A percentile compares a stretch with the other conserved stretches of the same genome.
These are phyloP conservation scores for Mesitornis unicolor DNA, from an alignment of 2,113 vertebrate species.

Conservation along the genomic window DNA sequence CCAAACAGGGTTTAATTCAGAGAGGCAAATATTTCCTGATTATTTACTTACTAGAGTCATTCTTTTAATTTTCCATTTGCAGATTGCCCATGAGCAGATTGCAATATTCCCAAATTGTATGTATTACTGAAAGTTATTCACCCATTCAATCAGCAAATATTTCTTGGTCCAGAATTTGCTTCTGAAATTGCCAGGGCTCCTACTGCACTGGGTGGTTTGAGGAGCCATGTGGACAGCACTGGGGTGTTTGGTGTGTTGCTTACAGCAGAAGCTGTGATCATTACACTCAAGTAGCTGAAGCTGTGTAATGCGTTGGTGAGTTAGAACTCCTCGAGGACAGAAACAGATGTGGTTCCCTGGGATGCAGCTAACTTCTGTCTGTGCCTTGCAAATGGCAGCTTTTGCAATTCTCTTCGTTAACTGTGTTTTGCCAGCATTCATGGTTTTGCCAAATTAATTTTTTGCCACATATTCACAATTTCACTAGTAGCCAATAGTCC, in stretches of 20 bases:
- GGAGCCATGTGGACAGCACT: not conserved
- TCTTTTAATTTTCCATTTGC: conserved; percentile 56
- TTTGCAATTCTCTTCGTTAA: not conserved
- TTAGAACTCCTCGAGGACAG: not conserved
- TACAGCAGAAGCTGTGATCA: not conserved
- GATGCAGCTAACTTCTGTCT: not conserved
- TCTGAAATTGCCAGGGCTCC: not conserved
- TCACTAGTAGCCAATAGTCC: not conserved
- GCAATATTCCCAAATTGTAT: conserved; percentile 20
- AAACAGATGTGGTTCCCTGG: not conserved
- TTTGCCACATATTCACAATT: not conserved
- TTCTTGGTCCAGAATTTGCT: conserved; percentile 5
- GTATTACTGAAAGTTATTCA: conserved; percentile 37
- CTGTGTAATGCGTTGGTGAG: not conserved
- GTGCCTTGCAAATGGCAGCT: not conserved
- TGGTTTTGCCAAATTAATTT: not conserved
- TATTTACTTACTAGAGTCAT: conserved; percentile 16
- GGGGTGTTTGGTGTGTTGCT: not conserved
- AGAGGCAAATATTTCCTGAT: conserved; percentile 11
- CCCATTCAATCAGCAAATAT: conserved; percentile 22
- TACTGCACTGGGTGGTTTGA: not conserved
- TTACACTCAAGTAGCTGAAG: not conserved
- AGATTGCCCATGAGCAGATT: conserved; percentile 37
- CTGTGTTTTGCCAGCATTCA: not conserved
- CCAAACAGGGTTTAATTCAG: conserved; percentile 25